A percentile compares a stretch with the other conserved stretches of the same genome.
phyloP scores from a whole-genome alignment of 1,140 invertebrate genomes.

The Ceratitis capitata region DNA sequence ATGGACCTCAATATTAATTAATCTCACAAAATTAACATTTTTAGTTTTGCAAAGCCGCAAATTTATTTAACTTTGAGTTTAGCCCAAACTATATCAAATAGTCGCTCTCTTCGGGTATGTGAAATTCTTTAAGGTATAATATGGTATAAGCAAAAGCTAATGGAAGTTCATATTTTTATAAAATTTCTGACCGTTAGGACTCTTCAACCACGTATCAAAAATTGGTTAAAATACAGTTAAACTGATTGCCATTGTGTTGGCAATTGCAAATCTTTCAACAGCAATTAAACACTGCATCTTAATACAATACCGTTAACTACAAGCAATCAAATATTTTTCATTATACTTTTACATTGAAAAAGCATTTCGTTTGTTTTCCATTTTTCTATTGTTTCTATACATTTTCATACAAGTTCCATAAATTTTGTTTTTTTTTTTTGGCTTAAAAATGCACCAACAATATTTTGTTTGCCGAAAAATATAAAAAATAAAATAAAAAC shows the following conservation, averaged over 20 bases:
- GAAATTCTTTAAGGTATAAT: too few species aligned
- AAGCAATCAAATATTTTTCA: background rate
- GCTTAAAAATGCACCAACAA: constrained; percentile 10
- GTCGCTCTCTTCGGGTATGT: too few species aligned
- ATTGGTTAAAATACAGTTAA: background rate
- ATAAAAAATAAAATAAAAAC: background rate
- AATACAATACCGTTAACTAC: background rate
- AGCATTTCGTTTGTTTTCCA: constrained; percentile 31
- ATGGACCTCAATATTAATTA: too few species aligned
- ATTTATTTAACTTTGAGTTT: too few species aligned
- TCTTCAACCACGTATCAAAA: too few species aligned
- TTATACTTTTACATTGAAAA: background rate
- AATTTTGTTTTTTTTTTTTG: background rate
- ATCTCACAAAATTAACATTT: too few species aligned
- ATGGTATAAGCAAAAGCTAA: too few species aligned
- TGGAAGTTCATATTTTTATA: too few species aligned
- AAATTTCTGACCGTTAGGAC: too few species aligned
- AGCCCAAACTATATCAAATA: too few species aligned
- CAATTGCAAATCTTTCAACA: background rate
- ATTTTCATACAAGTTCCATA: background rate
- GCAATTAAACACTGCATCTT: background rate
- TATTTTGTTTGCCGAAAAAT: background rate
- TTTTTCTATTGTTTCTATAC: background rate
- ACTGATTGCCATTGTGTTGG: too few species aligned
- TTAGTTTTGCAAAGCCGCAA: too few species aligned